Evolutionary conservation across 2,888 invertebrate species (phyloP), one percentile per base, ranked within the genome.

Genomic region (Lamellibrachia satsuma): DNA sequence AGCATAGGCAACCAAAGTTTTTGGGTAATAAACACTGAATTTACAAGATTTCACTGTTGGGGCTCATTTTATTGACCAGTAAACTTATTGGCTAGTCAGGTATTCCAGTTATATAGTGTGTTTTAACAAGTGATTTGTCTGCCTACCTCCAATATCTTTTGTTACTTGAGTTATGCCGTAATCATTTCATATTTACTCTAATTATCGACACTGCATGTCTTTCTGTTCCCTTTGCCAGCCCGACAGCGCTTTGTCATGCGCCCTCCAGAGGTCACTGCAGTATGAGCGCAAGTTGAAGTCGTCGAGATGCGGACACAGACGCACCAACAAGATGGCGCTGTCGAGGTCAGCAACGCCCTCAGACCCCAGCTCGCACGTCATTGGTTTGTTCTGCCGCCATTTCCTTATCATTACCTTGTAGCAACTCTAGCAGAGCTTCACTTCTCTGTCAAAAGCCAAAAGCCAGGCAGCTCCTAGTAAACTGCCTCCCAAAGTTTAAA

Each of bases 201-300:
- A 6, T 15, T 6, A 22, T 22, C n/a, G 75, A 75, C 75, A 22
- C 22, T 22, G 15, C 39, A 75, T 15, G 22, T 75, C 22, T 75
- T 75, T 75, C 75, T 15, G 75, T 75, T 75, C 6, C 6, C 6
- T 4, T 75, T 22, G 3, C 75, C 75, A 94, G 94, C 57, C 93
- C 55, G 94, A 94, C 52, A 92, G 92, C 55, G 94, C 93, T 11
- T 91, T 94, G 92, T 94, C 96, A 2, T 95, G 95, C 91, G 96
- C 96, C 2, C 94, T 96, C 52, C 93, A 95, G 91, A 94, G 96
- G 92, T 95, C 96, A 2, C 94, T 94, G 91, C 95, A 95, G 93
- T 96, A 96, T 93, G 96, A 96, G 92, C 95, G 96, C 39, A 96
- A 95, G 92, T 94, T 96, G 90, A 95, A 95, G 91, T 94, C 91